These are phyloP conservation scores for Matsumurasca onukii DNA, from an alignment of 1,140 invertebrate genomes.

Conservation along the genomic window DNA sequence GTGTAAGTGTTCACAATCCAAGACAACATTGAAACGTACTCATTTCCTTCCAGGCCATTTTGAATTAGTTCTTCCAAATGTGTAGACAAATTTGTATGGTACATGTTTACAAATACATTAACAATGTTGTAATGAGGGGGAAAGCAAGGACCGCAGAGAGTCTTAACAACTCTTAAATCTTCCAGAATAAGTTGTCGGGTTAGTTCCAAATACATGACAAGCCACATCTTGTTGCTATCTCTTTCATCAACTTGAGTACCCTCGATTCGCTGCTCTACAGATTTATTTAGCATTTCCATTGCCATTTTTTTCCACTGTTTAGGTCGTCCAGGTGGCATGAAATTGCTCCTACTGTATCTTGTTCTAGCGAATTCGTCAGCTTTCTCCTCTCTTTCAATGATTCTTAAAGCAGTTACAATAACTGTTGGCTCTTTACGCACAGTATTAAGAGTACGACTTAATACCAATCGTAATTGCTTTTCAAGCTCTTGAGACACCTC, in stretches of 20 bases:
- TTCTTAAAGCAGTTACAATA: constrained; percentile 93
- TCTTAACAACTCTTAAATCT: constrained; percentile 91
- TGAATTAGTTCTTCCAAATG: constrained; percentile 88
- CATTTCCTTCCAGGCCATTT: constrained; percentile 90
- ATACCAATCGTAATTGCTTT: constrained; percentile 86
- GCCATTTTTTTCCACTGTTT: constrained; percentile 91
- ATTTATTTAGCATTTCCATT: constrained; percentile 78
- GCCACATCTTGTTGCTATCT: constrained; percentile 92
- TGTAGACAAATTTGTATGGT: constrained; percentile 82
- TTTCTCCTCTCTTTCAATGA: constrained; percentile 96
- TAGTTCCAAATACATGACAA: constrained; percentile 73
- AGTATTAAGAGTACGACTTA: constrained; percentile 89
- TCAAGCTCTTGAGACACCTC: constrained; percentile 86
- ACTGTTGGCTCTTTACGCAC: constrained; percentile 93
- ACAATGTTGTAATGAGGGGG: constrained; percentile 95
- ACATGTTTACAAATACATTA: constrained; percentile 89
- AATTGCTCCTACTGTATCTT: constrained; percentile 78
- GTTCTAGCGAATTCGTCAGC: constrained; percentile 77
- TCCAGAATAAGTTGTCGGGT: constrained; percentile 85
- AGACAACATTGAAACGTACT: constrained; percentile 90
- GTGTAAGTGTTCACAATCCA: constrained; percentile 91
- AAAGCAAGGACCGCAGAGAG: constrained; percentile 90
- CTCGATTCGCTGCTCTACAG: constrained; percentile 81
- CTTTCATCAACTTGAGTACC: constrained; percentile 92
- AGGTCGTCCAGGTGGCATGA: constrained; percentile 89